Conservation (phyloP, 2,888 invertebrate genomes). For the Limnephilus lunatus region DNA sequence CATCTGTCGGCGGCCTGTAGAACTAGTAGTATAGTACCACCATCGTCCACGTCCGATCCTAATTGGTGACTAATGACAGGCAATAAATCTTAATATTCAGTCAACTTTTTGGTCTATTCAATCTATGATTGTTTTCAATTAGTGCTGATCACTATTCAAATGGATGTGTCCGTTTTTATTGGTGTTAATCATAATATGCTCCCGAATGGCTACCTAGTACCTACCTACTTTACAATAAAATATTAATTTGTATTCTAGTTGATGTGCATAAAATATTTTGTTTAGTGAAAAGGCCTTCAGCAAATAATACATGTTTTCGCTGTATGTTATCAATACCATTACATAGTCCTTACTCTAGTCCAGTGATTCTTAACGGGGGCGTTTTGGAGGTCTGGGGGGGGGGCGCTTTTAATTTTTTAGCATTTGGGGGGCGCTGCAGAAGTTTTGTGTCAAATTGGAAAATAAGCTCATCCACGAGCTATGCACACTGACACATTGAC, state of each 20-base stretch:
- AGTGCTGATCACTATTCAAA: slow-evolving; percentile 63
- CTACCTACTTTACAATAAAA: background rate
- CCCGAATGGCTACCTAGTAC: background rate
- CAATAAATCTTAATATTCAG: slow-evolving; percentile 66
- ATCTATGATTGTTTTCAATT: slow-evolving; percentile 66
- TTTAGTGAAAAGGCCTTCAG: too few species aligned
- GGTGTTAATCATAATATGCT: slow-evolving; percentile 60
- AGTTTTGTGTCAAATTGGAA: too few species aligned
- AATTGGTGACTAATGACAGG: slow-evolving; percentile 64
- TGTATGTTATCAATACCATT: too few species aligned
- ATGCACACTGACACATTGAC: too few species aligned
- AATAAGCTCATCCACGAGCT: too few species aligned
- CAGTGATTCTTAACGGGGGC: too few species aligned
- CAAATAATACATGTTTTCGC: too few species aligned
- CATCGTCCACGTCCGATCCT: slow-evolving; percentile 46
- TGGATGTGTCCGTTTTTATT: slow-evolving; percentile 62
- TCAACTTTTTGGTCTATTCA: slow-evolving; percentile 65
- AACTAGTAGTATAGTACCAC: background rate
- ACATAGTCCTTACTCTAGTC: too few species aligned
- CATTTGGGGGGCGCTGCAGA: too few species aligned
- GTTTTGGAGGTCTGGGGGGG: too few species aligned
- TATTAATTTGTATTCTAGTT: background rate
- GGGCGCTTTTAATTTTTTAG: too few species aligned
- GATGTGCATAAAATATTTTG: background rate
- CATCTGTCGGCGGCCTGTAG: background rate